These are phyloP conservation scores for Heloderma charlesbogerti DNA, from an alignment of 2,113 vertebrate genomes.

Conservation along the genomic window DNA sequence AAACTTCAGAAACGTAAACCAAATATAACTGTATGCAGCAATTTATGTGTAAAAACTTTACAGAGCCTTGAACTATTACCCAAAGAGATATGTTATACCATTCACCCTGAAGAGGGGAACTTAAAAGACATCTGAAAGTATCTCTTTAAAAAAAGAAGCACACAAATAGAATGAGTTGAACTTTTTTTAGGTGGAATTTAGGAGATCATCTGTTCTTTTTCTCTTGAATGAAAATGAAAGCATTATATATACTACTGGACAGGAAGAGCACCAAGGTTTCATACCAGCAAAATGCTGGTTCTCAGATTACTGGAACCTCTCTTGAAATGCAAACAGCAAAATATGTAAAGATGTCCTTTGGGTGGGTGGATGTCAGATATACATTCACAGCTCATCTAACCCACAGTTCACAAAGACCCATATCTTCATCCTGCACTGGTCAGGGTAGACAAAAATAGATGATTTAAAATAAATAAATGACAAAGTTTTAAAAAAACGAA, in stretches of 20 bases:
- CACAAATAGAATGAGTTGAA: not conserved
- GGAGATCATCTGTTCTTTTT: constrained; percentile 8
- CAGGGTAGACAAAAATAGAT: not conserved
- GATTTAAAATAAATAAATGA: not conserved
- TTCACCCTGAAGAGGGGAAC: not conserved
- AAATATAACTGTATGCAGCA: constrained; percentile 11
- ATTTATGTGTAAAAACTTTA: constrained; percentile 6
- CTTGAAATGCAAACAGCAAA: constrained; percentile 29
- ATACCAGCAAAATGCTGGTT: not conserved
- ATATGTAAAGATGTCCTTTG: not conserved
- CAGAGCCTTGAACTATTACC: constrained; percentile 2
- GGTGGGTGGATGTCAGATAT: not conserved
- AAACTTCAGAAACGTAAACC: constrained; percentile 5
- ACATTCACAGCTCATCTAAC: not conserved
- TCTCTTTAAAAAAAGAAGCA: not conserved
- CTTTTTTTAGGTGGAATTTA: not conserved
- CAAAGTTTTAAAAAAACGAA: not conserved
- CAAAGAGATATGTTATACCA: not conserved
- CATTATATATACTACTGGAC: not conserved
- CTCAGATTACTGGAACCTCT: not conserved
- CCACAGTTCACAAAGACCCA: not conserved
- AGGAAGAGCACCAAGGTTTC: not conserved
- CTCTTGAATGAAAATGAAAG: not conserved
- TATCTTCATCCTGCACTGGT: not conserved
- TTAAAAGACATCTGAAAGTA: not conserved